Percentiles rank a stretch among this genome's conserved stretches.
phyloP scores from a whole-genome alignment of 2,113 vertebrate species.

The Vidua macroura region DNA sequence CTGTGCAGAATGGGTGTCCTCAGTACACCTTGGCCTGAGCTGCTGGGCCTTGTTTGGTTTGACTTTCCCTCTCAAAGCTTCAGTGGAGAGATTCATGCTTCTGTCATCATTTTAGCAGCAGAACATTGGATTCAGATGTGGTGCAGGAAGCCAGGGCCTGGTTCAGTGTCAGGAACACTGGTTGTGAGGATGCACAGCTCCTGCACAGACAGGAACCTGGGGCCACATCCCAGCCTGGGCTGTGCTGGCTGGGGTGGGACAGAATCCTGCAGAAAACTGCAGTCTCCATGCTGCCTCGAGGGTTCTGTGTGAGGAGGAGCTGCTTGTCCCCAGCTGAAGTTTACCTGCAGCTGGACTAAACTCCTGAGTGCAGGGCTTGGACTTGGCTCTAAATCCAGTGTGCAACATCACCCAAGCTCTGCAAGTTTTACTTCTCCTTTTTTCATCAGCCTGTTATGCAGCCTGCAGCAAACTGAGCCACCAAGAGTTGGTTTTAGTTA shows the following conservation, averaged over 20 bases:
- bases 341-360: neutral
- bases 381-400: neutral
- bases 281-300: neutral
- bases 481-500: neutral
- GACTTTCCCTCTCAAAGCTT: conserved; percentile 27
- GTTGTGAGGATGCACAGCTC: neutral
- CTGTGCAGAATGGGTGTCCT: conserved; percentile 56
- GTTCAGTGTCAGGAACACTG: conserved; percentile 1
- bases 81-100: conserved; percentile 24
- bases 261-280: neutral
- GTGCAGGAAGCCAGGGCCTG: neutral
- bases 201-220: neutral
- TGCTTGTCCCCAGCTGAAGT: neutral
- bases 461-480: neutral
- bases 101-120: conserved; percentile 35
- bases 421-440: neutral
- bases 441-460: neutral
- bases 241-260: neutral
- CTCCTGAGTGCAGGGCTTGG: neutral
- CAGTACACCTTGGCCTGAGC: conserved; percentile 28
- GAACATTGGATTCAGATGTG: conserved; percentile 33
- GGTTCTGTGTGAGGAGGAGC: neutral
- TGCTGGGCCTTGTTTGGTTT: neutral
- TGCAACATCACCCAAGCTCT: neutral
- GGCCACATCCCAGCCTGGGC: neutral